Evolutionary conservation across 2,888 invertebrate genomes (phyloP), one percentile per base, ranked within the genome.

Genomic region (Amiota communis): DNA sequence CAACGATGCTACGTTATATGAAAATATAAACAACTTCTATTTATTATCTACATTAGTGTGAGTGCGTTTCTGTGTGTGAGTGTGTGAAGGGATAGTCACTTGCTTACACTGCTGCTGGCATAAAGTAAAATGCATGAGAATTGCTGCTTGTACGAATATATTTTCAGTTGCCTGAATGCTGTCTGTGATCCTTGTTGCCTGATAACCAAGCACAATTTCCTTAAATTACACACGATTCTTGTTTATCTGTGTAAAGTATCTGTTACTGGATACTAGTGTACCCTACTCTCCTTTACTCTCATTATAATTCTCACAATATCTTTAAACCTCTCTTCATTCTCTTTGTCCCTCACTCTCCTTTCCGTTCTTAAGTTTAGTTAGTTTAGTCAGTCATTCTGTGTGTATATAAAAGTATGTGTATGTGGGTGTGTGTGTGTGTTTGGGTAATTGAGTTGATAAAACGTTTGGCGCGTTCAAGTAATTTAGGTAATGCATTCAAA

Each of bases 161-260:
- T 36, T 36, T 36, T 36, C 6, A 6, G 36, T 36, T 36, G 36
- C 68, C 51, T 15, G 11, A 17, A 8, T 48, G 48, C 47, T 23
- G 23, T 3, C 47, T 15, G 64, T 74, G 85, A 83, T 83, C 77
- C 77, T 76, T 76, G 67, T 72, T 78, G 74, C 76, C 77, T 83
- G 83, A 85, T 85, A 83, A 81, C 75, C 73, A 53, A 51, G 36
- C 77, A 77, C 81, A 79, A 77, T 82, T 81, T 84, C 77, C 82
- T 77, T 80, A 84, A 85, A 85, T 84, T 85, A 82, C 84, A 82
- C 84, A 81, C 83, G 83, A 85, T 81, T 81, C 83, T 83, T 85
- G 84, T 84, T 82, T 83, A 85, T 83, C 83, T 82, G 75, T 74
- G 77, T 79, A 82, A 84, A 81, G 76, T 82, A 83, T 84, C 83